These are phyloP conservation scores for Aphidius gifuensis DNA, from an alignment of 1,140 invertebrate genomes.

Conservation along the genomic window DNA sequence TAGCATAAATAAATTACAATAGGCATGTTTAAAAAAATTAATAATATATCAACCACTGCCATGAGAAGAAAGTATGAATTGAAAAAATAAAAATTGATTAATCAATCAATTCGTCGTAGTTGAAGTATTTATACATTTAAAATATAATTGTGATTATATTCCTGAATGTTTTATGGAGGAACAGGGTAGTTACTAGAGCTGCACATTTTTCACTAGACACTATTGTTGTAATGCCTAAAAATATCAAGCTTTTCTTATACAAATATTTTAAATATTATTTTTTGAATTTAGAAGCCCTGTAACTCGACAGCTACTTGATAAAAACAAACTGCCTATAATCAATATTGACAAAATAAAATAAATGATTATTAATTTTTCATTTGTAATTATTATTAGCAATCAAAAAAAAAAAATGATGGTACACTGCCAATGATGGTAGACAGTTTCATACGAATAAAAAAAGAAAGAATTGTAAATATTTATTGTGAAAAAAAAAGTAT, in stretches of 20 bases:
- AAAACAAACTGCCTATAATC: neutral
- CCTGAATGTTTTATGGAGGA: constrained; percentile 48
- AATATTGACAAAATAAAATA: too few species aligned
- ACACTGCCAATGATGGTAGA: neutral
- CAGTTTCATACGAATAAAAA: neutral
- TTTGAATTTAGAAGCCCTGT: neutral
- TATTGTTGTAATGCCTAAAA: constrained; percentile 12
- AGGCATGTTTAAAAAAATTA: neutral
- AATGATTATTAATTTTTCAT: too few species aligned
- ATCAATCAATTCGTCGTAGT: constrained; percentile 8
- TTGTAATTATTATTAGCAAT: too few species aligned
- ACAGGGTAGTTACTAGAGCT: constrained; percentile 52
- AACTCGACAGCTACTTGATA: neutral
- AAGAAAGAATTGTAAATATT: constrained; percentile 8
- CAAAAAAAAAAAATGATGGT: neutral
- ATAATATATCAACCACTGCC: neutral
- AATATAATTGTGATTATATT: constrained; percentile 28
- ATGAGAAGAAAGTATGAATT: neutral
- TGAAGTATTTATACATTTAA: constrained; percentile 14
- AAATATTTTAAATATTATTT: neutral
- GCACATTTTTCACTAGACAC: constrained; percentile 33
- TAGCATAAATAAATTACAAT: too few species aligned
- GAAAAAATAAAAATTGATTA: constrained; percentile 1
- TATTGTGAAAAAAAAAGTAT: constrained; percentile 36
- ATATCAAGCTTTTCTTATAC: too few species aligned